Evolutionary conservation across 1,140 invertebrate species (phyloP), one percentile per base, ranked within the genome.

Genomic region (Euura lappo): DNA sequence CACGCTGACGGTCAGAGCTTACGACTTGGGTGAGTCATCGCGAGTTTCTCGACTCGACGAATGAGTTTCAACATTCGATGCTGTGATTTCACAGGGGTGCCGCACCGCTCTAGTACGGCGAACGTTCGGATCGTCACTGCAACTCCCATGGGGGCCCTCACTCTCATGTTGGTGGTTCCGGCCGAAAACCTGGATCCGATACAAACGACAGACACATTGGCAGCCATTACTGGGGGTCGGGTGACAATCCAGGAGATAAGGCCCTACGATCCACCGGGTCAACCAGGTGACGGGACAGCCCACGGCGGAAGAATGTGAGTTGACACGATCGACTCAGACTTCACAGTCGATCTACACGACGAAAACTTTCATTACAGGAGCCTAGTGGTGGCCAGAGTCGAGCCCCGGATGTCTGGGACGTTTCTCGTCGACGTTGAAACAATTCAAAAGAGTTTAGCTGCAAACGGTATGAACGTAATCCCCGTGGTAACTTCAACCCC

Each of bases 111-210:
- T 71, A 91, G 90, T 4, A 90, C 90, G 6, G 91, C 92, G 88
- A 89, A 73, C 91, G 93, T 72, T 88, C 92, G 80, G 86, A 94
- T 79, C 92, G 92, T 88, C 90, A 93, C 70, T 90, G 93, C 71
- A 90, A 92, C 77, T 90, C 89, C 79, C 88, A 91, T 78, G 90
- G 92, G 81, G 60, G 83, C 80, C 66, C 88, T 93, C 69, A 93
- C 91, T 44, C 92, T 96, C 82, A 91, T 91, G 8, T 96, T 96
- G 83, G 92, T 96, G 70, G 91, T 96, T 64, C 93, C 93, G 3
- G 93, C 92, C 45, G 88, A 89, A 66, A 91, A 93, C 84, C 92
- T 92, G 6, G 91, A 96, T 82, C 91, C 92, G 76, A 85, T 87
- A 73, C 91, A 92, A 76, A 90, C 94, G 44, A 91, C 94, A 83